Percentiles rank a stretch among this genome's conserved stretches.
Evolutionary conservation across 2,113 vertebrate genomes (phyloP).

Genomic region (Brienomyrus longianalis): DNA sequence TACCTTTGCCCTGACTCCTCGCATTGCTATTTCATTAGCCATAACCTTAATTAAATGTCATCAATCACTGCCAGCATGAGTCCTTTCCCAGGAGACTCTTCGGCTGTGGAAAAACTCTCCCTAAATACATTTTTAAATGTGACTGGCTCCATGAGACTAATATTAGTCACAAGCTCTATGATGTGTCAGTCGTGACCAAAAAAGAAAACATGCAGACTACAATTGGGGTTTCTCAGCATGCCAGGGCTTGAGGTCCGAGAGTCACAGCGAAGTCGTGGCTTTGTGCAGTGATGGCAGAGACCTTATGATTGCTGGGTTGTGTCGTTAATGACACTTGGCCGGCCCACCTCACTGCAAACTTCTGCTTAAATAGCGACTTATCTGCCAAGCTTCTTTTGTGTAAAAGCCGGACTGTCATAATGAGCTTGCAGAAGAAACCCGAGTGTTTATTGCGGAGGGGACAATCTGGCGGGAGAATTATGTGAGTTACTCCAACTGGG

Average conservation of each 20-base stretch:
- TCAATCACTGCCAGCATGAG: background rate
- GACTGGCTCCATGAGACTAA: background rate
- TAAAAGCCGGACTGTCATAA: background rate
- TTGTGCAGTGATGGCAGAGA: background rate
- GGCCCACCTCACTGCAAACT: background rate
- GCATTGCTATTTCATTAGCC: background rate
- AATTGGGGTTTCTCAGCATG: background rate
- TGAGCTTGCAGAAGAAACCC: background rate
- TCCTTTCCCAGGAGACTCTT: background rate
- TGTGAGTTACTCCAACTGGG: background rate
- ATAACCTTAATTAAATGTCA: background rate
- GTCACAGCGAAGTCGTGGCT: background rate
- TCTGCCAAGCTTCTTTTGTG: background rate
- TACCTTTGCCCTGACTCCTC: background rate
- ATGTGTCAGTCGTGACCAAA: background rate
- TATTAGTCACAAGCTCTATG: background rate
- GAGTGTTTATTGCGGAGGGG: background rate
- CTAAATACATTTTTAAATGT: background rate
- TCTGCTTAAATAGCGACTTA: background rate
- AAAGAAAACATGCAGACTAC: background rate
- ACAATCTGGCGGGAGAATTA: background rate
- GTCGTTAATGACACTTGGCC: background rate
- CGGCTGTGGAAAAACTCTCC: background rate
- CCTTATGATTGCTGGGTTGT: background rate
- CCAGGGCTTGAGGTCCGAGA: background rate